Conservation (phyloP, 1,140 invertebrate species). For the Macrotrachela quadricornifera region DNA sequence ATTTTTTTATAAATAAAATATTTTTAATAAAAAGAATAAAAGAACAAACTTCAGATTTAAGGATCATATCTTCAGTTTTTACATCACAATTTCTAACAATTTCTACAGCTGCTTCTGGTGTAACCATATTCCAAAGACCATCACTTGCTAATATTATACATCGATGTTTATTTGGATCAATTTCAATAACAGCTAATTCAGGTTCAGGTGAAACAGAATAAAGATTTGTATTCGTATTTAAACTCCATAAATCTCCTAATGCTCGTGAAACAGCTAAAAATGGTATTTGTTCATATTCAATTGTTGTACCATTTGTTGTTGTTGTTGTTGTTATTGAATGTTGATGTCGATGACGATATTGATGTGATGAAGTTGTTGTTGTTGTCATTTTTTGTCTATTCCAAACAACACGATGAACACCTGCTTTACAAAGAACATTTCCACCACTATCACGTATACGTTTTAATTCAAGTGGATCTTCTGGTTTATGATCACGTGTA, state of each 20-base stretch:
- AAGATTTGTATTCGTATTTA: conserved; percentile 61
- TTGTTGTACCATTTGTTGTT: conserved; percentile 30
- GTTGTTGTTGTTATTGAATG: conserved; percentile 28
- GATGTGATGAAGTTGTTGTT: too few species aligned
- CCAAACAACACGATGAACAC: conserved; percentile 86
- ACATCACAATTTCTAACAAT: conserved; percentile 41
- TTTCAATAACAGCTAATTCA: conserved; percentile 62
- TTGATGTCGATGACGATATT: conserved; percentile 20
- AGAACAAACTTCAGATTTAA: neutral
- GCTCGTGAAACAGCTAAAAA: conserved; percentile 83
- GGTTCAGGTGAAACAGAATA: conserved; percentile 93
- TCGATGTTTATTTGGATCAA: conserved; percentile 52
- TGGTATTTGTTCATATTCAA: conserved; percentile 58
- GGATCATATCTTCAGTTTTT: conserved; percentile 16
- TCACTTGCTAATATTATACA: conserved; percentile 86
- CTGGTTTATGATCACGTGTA: conserved; percentile 67
- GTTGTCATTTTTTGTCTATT: conserved; percentile 40
- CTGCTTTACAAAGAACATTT: conserved; percentile 57
- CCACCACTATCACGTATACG: conserved; percentile 61
- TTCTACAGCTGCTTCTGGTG: conserved; percentile 54
- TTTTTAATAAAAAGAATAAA: too few species aligned
- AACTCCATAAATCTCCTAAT: conserved; percentile 87
- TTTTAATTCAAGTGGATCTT: conserved; percentile 56
- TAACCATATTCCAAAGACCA: conserved; percentile 85
- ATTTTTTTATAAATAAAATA: too few species aligned